Percentiles rank a stretch among this genome's conserved stretches.
Evolutionary conservation across 30 jellyfish, hydroid and myxozoan species (phyloP).

Genomic region (Chrysaora quinquecirrha): DNA sequence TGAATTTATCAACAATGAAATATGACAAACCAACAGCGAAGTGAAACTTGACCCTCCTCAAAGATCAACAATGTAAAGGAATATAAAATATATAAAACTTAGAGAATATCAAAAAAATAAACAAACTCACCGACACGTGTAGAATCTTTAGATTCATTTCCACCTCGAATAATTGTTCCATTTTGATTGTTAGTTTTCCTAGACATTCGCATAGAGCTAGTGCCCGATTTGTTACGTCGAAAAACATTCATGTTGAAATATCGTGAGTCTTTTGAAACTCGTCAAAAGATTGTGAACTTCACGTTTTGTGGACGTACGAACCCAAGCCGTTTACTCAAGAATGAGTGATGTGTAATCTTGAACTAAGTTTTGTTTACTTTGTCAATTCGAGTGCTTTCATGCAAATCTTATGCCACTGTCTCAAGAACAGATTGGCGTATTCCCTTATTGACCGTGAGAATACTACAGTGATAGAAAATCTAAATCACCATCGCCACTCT

Average conservation of each 20-base stretch:
- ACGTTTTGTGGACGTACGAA: not conserved
- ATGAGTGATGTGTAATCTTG: slow-evolving; percentile 5
- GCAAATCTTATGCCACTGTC: slow-evolving; percentile 67
- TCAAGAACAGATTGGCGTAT: not conserved
- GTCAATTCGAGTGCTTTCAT: slow-evolving; percentile 70
- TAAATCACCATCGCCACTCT: slow-evolving; percentile 31
- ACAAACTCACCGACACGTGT: not conserved
- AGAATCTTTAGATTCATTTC: not conserved
- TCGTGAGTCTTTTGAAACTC: not conserved
- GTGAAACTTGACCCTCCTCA: no score
- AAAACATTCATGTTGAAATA: slow-evolving; percentile 23
- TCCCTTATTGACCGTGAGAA: not conserved
- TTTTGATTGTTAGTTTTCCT: slow-evolving; percentile 39
- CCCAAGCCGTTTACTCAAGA: slow-evolving; percentile 12
- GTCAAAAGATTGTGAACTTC: no score
- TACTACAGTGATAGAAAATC: not conserved
- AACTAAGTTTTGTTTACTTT: slow-evolving; percentile 49
- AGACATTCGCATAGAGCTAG: slow-evolving; percentile 55
- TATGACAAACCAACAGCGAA: no score
- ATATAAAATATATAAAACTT: no score
- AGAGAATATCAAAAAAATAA: no score
- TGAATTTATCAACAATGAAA: not conserved
- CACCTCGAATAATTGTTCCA: not conserved
- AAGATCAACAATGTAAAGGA: no score
- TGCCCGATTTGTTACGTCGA: slow-evolving; percentile 44